A percentile compares a stretch with the other conserved stretches of the same genome.
These are phyloP conservation scores for Pristionchus arcanus DNA, from an alignment of 2,888 invertebrate genomes.

Conservation along the genomic window DNA sequence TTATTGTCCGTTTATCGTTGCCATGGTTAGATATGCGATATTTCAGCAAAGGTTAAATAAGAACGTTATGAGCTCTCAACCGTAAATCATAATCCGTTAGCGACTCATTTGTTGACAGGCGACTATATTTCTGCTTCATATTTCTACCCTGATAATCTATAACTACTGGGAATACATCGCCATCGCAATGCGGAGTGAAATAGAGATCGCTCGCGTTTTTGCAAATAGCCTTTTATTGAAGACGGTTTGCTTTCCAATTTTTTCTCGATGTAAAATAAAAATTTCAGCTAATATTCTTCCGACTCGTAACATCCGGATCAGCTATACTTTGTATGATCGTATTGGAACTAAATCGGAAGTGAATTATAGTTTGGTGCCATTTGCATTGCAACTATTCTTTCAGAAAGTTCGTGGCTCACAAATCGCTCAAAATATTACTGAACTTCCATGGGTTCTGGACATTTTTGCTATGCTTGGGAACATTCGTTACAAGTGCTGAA, in stretches of 20 bases:
- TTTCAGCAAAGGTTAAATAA: too few relatives aligned
- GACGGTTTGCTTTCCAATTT: background rate
- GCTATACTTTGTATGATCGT: background rate
- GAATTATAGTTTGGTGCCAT: background rate
- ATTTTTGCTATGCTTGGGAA: background rate
- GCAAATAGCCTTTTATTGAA: background rate
- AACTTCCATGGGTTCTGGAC: conserved; percentile 19
- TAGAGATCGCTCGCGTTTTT: background rate
- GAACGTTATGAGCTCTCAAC: too few relatives aligned
- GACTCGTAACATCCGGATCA: background rate
- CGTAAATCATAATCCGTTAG: too few relatives aligned
- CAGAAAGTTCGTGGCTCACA: conserved; percentile 7
- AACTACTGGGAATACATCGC: background rate
- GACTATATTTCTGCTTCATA: background rate
- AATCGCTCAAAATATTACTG: background rate
- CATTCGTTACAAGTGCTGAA: background rate
- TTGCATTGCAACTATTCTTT: background rate
- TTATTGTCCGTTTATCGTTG: too few relatives aligned
- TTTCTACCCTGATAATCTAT: too few relatives aligned
- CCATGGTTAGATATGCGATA: too few relatives aligned
- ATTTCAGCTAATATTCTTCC: background rate
- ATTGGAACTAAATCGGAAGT: background rate
- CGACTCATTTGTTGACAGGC: background rate
- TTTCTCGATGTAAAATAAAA: too few relatives aligned
- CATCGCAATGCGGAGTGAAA: background rate